These are phyloP conservation scores for Micoletzkya japonica DNA, from an alignment of 2,888 invertebrate genomes.

Conservation along the genomic window DNA sequence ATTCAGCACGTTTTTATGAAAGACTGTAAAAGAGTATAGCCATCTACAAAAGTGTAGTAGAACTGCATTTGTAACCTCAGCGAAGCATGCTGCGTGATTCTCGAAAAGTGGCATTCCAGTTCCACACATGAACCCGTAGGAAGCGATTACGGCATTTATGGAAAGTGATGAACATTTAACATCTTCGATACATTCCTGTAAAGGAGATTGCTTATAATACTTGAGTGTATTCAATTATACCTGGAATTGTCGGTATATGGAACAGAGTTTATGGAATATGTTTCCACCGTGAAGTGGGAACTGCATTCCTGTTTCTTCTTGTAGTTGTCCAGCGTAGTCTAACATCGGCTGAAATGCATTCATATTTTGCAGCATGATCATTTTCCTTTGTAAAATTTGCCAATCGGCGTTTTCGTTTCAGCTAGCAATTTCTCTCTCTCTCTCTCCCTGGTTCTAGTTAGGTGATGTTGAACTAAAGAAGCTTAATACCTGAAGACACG, in stretches of 20 bases:
- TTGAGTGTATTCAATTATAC: slow-evolving; percentile 23
- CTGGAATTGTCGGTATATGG: slow-evolving; percentile 54
- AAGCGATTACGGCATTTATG: slow-evolving; percentile 59
- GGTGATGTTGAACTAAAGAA: background rate
- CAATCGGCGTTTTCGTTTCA: too few relatives aligned
- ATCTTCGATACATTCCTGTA: slow-evolving; percentile 49
- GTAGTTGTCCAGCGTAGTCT: slow-evolving; percentile 53
- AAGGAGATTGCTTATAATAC: background rate
- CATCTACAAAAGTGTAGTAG: background rate
- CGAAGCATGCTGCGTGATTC: slow-evolving; percentile 61
- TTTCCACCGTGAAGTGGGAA: slow-evolving; percentile 56
- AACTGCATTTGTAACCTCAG: slow-evolving; percentile 39
- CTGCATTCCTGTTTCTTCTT: slow-evolving; percentile 55
- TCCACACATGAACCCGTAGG: slow-evolving; percentile 62
- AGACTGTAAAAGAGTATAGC: too few relatives aligned
- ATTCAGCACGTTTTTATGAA: background rate
- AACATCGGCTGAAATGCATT: slow-evolving; percentile 54
- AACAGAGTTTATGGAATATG: slow-evolving; percentile 56
- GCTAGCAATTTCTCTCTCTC: background rate
- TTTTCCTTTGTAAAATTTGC: too few relatives aligned
- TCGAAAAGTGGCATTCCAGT: slow-evolving; percentile 55
- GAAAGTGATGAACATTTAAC: slow-evolving; percentile 55
- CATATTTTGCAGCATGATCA: background rate
- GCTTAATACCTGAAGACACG: slow-evolving; percentile 44
- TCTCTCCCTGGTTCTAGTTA: background rate